phyloP scores from a whole-genome alignment of 1,140 invertebrate genomes.

The Trachymyrmex cornetzi region DNA sequence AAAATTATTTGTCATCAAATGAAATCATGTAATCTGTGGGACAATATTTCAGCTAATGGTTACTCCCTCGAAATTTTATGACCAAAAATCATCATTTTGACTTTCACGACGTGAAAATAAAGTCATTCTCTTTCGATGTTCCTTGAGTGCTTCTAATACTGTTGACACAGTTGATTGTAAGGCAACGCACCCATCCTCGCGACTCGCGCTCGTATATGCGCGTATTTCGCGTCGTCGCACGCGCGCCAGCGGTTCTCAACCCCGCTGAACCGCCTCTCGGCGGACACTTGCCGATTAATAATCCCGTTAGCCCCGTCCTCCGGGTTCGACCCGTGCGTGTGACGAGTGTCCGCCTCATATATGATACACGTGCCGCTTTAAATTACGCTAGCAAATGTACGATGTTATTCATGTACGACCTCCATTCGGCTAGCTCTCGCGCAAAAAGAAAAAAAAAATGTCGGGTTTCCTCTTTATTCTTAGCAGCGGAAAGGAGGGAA shows the following conservation, averaged over 20 bases:
- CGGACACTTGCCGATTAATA: conserved; percentile 9
- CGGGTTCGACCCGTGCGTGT: neutral
- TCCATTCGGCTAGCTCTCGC: neutral
- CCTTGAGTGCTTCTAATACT: no score
- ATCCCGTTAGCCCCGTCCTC: conserved; percentile 45
- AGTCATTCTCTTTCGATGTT: no score
- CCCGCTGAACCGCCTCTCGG: neutral
- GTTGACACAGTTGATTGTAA: neutral
- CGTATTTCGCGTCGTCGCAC: conserved; percentile 32
- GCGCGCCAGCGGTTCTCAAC: conserved; percentile 31
- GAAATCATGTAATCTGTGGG: no score
- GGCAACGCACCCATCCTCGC: neutral
- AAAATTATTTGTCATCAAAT: no score
- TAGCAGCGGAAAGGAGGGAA: no score
- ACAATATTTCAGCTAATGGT: no score
- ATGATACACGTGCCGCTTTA: conserved; percentile 28
- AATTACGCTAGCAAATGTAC: conserved; percentile 23
- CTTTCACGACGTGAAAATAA: no score
- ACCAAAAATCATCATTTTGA: no score
- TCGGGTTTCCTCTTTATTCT: neutral
- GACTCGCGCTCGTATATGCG: neutral
- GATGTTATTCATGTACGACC: conserved; percentile 10
- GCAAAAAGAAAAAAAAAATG: neutral
- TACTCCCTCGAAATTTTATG: no score
- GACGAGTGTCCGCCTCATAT: neutral